Percentiles rank a stretch among this genome's conserved stretches.
Conservation (phyloP, 2,113 vertebrate species). For the Gambusia holbrooki region DNA sequence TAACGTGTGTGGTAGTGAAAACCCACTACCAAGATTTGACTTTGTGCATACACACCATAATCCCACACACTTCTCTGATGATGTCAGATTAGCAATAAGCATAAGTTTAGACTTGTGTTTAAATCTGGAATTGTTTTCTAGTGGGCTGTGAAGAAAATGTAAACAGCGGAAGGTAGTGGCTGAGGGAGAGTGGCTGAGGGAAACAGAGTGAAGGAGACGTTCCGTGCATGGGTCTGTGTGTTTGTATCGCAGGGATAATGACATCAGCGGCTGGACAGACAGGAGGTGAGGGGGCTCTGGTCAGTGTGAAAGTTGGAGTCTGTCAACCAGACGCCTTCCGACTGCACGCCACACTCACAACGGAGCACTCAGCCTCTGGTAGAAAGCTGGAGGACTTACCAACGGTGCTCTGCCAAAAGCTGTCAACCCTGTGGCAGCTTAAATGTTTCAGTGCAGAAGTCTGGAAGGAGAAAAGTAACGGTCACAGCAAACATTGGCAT, state of each 20-base stretch:
- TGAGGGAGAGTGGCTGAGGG: conserved; percentile 57
- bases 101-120: conserved; percentile 58
- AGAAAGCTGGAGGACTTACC: conserved; percentile 46
- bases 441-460: conserved; percentile 61
- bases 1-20: conserved; percentile 75
- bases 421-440: conserved; percentile 68
- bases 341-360: conserved; percentile 64
- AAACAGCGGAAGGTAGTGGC: conserved; percentile 78
- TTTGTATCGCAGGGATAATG: conserved; percentile 57
- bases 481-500: conserved; percentile 51
- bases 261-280: conserved; percentile 75
- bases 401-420: conserved; percentile 69
- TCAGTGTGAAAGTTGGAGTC: conserved; percentile 74
- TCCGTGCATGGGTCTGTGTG: conserved; percentile 56
- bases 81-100: conserved; percentile 82
- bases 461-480: conserved; percentile 65
- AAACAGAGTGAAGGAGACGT: conserved; percentile 61
- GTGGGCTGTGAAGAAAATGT: conserved; percentile 71
- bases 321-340: conserved; percentile 72
- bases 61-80: conserved; percentile 69
- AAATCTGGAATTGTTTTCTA: conserved; percentile 80
- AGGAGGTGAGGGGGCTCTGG: conserved; percentile 67
- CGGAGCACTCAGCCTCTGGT: conserved; percentile 71
- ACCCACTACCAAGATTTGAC: conserved; percentile 65
- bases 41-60: conserved; percentile 68